Evolutionary conservation across 2,888 invertebrate genomes (phyloP).

Genomic region (Blomia tropicalis): DNA sequence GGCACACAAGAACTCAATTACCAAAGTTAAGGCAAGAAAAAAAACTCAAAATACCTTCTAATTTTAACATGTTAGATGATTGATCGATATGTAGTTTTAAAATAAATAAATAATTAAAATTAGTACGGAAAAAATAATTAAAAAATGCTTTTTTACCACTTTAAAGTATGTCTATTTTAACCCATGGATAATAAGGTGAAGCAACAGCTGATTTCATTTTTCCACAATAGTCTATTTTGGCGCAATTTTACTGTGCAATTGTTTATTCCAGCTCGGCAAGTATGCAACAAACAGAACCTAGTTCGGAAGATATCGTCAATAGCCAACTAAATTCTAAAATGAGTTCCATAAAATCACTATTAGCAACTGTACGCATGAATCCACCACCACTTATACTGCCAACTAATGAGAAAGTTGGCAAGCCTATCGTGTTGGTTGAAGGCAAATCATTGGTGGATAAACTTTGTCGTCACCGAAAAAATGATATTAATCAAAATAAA

Average conservation of each 20-base stretch:
- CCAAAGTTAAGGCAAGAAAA: constrained; percentile 53
- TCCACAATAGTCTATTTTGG: no score
- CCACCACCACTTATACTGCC: background rate
- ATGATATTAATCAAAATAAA: background rate
- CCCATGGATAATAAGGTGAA: no score
- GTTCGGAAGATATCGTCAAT: no score
- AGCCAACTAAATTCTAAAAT: background rate
- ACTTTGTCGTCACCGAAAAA: background rate
- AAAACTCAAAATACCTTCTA: background rate
- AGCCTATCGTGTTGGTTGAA: background rate
- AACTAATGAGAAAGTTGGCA: background rate
- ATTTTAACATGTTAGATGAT: background rate
- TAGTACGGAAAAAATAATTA: no score
- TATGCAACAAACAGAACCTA: no score
- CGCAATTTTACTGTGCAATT: no score
- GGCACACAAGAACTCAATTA: constrained; percentile 92
- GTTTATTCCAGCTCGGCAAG: no score
- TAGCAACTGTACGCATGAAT: background rate
- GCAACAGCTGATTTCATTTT: no score
- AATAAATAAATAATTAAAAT: no score
- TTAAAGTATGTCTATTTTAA: no score
- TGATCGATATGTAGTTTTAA: background rate
- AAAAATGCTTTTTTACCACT: no score
- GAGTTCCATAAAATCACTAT: background rate
- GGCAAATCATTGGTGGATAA: background rate